Conservation (phyloP, 1,140 invertebrate genomes). For the Pseudomyrmex dendroicus region DNA sequence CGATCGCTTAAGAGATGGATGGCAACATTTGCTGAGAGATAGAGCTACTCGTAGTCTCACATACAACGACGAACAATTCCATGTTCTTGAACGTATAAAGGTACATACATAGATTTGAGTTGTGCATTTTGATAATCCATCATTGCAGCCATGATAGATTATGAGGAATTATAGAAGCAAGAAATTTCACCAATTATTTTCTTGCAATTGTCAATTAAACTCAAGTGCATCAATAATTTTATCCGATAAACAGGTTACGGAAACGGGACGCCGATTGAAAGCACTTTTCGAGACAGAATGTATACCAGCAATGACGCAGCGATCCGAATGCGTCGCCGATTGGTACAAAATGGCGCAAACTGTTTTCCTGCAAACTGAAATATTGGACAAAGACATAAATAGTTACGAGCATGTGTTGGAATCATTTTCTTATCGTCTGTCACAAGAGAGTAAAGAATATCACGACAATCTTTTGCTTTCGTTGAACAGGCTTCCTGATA, state of each 20-base stretch:
- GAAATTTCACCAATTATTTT: neutral
- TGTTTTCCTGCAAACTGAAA: conserved; percentile 90
- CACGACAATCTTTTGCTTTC: conserved; percentile 77
- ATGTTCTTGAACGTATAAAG: conserved; percentile 93
- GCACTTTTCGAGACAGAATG: conserved; percentile 88
- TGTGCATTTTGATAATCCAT: neutral
- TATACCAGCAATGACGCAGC: conserved; percentile 87
- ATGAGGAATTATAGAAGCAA: neutral
- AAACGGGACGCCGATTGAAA: conserved; percentile 89
- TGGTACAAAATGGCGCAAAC: conserved; percentile 95
- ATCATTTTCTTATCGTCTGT: conserved; percentile 78
- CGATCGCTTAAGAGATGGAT: conserved; percentile 93
- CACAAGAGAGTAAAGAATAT: conserved; percentile 80
- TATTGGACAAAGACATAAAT: conserved; percentile 90
- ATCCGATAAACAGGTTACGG: conserved; percentile 82
- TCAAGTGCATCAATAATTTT: conserved; percentile 10
- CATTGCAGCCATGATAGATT: neutral
- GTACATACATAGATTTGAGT: conserved; percentile 71
- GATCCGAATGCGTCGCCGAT: conserved; percentile 91
- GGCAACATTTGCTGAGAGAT: conserved; percentile 96
- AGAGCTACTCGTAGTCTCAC: conserved; percentile 93
- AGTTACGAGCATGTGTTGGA: conserved; percentile 84
- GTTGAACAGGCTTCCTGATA: conserved; percentile 77
- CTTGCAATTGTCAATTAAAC: conserved; percentile 3
- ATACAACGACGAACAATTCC: conserved; percentile 97